Evolutionary conservation across 1,140 invertebrate species (phyloP).

Genomic region (Solenopsis invicta): DNA sequence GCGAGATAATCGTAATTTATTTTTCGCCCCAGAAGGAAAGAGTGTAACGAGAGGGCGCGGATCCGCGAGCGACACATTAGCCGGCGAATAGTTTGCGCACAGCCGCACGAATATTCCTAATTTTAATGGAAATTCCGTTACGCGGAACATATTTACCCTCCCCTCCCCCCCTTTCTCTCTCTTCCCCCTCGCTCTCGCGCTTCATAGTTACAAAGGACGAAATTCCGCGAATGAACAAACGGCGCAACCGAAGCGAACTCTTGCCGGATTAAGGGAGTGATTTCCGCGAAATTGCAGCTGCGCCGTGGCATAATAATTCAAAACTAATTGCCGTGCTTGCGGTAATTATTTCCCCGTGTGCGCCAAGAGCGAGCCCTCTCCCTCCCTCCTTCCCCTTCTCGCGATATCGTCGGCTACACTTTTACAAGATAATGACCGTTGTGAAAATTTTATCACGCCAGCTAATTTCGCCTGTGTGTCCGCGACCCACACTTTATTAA

Average conservation of each 20-base stretch:
- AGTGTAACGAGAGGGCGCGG: neutral
- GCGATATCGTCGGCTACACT: slow-evolving; percentile 44
- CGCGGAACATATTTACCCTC: slow-evolving; percentile 20
- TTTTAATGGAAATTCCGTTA: slow-evolving; percentile 49
- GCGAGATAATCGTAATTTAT: slow-evolving; percentile 45
- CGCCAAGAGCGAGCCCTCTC: neutral
- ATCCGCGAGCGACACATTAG: neutral
- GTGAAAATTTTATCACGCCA: slow-evolving; percentile 63
- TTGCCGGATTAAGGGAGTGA: slow-evolving; percentile 65
- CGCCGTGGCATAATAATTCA: slow-evolving; percentile 67
- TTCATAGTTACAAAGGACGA: slow-evolving; percentile 44
- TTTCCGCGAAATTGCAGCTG: slow-evolving; percentile 64
- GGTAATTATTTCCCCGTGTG: slow-evolving; percentile 62
- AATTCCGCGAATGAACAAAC: slow-evolving; percentile 57
- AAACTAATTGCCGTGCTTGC: slow-evolving; percentile 64
- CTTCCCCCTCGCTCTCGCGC: too few relatives aligned
- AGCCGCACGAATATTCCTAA: slow-evolving; percentile 21
- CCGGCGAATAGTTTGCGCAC: neutral
- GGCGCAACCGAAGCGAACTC: slow-evolving; percentile 52
- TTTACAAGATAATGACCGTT: slow-evolving; percentile 64
- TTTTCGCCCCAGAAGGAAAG: neutral
- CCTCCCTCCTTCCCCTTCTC: neutral
- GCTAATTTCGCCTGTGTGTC: slow-evolving; percentile 43
- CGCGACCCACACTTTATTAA: slow-evolving; percentile 41
- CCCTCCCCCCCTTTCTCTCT: neutral